Conservation (phyloP, 2,888 invertebrate species). For the Neocrepidodera transversa region DNA sequence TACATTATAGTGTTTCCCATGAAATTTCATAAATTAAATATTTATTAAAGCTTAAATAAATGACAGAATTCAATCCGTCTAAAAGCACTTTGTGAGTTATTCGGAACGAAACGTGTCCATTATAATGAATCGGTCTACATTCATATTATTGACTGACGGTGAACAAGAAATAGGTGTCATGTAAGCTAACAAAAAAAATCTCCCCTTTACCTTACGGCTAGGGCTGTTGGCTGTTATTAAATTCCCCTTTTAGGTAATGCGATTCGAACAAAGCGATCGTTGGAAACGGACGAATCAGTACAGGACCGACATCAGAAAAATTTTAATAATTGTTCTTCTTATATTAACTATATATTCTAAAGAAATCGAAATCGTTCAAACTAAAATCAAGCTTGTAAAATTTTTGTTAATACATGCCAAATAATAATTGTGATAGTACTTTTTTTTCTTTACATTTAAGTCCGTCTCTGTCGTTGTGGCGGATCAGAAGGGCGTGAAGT, state of each 20-base stretch:
- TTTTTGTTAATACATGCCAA: too few relatives aligned
- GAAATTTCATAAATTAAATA: too few relatives aligned
- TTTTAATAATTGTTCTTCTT: too few relatives aligned
- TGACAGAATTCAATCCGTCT: background rate
- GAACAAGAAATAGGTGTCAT: slow-evolving; percentile 21
- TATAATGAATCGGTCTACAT: background rate
- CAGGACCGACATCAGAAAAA: slow-evolving; percentile 29
- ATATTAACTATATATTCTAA: too few relatives aligned
- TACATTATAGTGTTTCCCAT: too few relatives aligned
- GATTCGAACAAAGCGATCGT: slow-evolving; percentile 47
- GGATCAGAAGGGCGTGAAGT: slow-evolving; percentile 18
- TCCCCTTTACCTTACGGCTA: slow-evolving; percentile 18
- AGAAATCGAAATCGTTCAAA: too few relatives aligned
- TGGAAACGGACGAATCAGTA: slow-evolving; percentile 37
- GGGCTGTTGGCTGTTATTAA: slow-evolving; percentile 41
- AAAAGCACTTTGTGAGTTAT: background rate
- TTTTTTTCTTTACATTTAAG: too few relatives aligned
- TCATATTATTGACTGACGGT: slow-evolving; percentile 18
- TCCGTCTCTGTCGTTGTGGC: background rate
- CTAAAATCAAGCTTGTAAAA: too few relatives aligned
- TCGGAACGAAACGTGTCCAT: slow-evolving; percentile 1
- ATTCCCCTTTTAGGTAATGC: slow-evolving; percentile 44
- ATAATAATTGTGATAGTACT: too few relatives aligned
- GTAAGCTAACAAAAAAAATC: slow-evolving; percentile 25
- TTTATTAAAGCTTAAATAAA: too few relatives aligned